phyloP scores from a whole-genome alignment of 2,113 vertebrate species.

The Cricetomys ansorgei region DNA sequence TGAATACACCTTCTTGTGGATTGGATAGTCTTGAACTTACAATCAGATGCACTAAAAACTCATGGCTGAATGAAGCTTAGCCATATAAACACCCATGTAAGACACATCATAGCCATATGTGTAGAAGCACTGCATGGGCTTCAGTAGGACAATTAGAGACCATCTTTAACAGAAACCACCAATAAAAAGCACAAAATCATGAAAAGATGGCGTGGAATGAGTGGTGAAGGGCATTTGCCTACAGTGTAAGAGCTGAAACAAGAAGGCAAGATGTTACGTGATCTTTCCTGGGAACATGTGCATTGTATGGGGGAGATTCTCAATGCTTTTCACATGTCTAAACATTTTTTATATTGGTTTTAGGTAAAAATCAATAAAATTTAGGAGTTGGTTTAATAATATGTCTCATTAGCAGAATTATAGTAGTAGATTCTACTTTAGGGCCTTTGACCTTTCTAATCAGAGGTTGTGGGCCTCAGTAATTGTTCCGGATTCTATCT shows the following conservation, averaged over 20 bases:
- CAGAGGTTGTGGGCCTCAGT: neutral
- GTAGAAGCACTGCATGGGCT: neutral
- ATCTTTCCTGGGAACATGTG: neutral
- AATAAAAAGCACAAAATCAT: neutral
- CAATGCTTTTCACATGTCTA: accelerated
- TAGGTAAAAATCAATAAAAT: neutral
- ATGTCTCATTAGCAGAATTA: neutral
- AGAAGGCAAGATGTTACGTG: neutral
- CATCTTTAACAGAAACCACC: neutral
- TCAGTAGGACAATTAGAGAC: neutral
- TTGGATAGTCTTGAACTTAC: neutral
- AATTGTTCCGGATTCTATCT: neutral
- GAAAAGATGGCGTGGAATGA: neutral
- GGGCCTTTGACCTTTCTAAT: neutral
- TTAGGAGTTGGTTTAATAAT: neutral
- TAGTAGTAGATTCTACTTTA: neutral
- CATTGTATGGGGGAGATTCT: neutral
- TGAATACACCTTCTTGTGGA: neutral
- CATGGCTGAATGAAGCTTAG: neutral
- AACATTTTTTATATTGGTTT: neutral
- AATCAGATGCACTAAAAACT: neutral
- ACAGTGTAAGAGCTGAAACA: neutral
- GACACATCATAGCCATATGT: neutral
- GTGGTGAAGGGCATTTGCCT: neutral
- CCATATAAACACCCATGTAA: neutral